These are phyloP conservation scores for Falco punctatus DNA, from an alignment of 2,113 vertebrate species.

Conservation along the genomic window DNA sequence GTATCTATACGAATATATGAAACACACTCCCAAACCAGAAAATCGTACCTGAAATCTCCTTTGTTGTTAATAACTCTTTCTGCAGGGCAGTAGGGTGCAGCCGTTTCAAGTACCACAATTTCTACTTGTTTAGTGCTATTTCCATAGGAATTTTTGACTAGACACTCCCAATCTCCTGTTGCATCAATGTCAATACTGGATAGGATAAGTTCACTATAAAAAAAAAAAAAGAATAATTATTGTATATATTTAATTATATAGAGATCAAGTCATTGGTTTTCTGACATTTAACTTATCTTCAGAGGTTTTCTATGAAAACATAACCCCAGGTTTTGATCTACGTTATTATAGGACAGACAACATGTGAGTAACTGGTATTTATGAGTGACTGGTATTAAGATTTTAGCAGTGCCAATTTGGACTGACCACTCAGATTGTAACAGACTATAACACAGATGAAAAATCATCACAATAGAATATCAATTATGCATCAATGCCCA, in stretches of 20 bases:
- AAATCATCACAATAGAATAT: neutral
- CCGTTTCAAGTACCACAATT: constrained; percentile 87
- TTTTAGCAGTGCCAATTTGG: neutral
- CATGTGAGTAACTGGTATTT: neutral
- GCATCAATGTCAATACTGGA: constrained; percentile 84
- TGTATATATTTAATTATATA: neutral
- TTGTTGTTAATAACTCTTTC: constrained; percentile 90
- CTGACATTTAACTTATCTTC: neutral
- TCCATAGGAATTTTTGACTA: constrained; percentile 89
- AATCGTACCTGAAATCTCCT: constrained; percentile 89
- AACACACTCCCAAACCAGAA: neutral
- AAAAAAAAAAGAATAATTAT: neutral
- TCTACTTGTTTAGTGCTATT: constrained; percentile 85
- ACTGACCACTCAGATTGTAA: neutral
- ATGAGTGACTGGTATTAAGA: neutral
- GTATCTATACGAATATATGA: neutral
- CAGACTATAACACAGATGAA: neutral
- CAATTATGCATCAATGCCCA: neutral
- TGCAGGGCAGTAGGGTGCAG: constrained; percentile 84
- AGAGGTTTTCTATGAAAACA: neutral
- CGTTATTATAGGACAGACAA: neutral
- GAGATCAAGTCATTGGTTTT: neutral
- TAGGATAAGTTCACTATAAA: constrained; percentile 86
- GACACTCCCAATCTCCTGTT: constrained; percentile 87
- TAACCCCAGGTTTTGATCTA: neutral